Percentiles rank a stretch among this genome's conserved stretches.
These are phyloP conservation scores for Alaudala cheleensis DNA, from an alignment of 2,113 vertebrate species.

Conservation along the genomic window DNA sequence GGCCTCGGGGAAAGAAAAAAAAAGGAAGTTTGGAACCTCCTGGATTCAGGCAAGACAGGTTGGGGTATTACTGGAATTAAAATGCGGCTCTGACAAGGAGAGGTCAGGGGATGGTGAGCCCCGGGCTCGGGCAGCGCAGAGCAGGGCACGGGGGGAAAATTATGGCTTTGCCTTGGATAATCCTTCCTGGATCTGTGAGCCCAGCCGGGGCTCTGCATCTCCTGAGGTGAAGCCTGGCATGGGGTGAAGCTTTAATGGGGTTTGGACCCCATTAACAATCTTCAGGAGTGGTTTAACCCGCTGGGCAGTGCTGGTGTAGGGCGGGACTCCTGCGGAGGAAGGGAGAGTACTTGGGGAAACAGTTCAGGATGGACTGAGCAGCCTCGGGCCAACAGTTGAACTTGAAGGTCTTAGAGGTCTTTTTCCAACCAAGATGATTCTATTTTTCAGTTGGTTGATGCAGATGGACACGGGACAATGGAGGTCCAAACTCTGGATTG, in stretches of 20 bases:
- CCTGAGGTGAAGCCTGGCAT: neutral
- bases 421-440: neutral
- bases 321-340: neutral
- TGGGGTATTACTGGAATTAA: neutral
- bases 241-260: accelerated
- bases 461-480: neutral
- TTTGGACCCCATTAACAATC: neutral
- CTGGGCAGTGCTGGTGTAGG: neutral
- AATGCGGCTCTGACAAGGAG: neutral
- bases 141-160: accelerated
- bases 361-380: neutral
- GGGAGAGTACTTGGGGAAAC: no score
- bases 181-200: accelerated
- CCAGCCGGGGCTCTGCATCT: neutral
- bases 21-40: conserved; percentile 30
- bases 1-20: neutral
- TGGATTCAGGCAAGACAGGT: neutral
- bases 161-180: neutral
- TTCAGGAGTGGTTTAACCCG: neutral
- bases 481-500: neutral
- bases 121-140: neutral
- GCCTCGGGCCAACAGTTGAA: neutral
- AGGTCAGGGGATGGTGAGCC: neutral
- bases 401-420: neutral
- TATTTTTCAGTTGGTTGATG: neutral